Percentiles rank a stretch among this genome's conserved stretches.
These are phyloP conservation scores for Synergus japonicus DNA, from an alignment of 2,888 invertebrate species.

Conservation along the genomic window DNA sequence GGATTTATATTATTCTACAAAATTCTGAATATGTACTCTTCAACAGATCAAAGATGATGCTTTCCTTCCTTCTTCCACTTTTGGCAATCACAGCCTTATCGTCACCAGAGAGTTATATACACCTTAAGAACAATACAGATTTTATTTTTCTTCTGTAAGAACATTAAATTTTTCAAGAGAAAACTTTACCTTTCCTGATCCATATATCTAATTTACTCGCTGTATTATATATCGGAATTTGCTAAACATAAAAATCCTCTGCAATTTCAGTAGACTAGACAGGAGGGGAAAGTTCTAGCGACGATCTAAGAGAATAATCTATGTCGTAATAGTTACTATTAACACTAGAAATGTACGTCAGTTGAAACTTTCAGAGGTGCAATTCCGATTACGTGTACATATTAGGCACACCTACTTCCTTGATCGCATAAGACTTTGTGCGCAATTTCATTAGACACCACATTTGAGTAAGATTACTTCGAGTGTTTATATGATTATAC, in stretches of 20 bases:
- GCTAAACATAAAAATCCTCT: neutral
- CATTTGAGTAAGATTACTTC: conserved; percentile 12
- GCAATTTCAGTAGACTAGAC: neutral
- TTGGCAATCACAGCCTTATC: neutral
- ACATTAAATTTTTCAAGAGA: neutral
- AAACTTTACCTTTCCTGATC: neutral
- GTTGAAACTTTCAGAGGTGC: conserved; percentile 9
- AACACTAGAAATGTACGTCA: conserved; percentile 21
- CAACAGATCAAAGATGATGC: neutral
- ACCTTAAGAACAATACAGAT: too few relatives aligned
- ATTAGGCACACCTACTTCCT: conserved; percentile 28
- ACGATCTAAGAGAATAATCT: conserved; percentile 15
- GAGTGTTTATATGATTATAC: conserved; percentile 20
- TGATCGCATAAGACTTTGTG: conserved; percentile 23
- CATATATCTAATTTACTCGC: neutral
- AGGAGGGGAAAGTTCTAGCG: conserved; percentile 1
- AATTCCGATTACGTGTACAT: conserved; percentile 29
- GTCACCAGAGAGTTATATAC: too few relatives aligned
- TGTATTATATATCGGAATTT: neutral
- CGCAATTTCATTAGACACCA: conserved; percentile 30
- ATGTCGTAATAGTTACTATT: conserved; percentile 18
- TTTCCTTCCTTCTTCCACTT: neutral
- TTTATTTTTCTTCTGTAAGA: too few relatives aligned
- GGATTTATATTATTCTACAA: neutral
- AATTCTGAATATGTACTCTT: neutral